phyloP scores from a whole-genome alignment of 2,888 invertebrate species.

The Heliconius ethilla region DNA sequence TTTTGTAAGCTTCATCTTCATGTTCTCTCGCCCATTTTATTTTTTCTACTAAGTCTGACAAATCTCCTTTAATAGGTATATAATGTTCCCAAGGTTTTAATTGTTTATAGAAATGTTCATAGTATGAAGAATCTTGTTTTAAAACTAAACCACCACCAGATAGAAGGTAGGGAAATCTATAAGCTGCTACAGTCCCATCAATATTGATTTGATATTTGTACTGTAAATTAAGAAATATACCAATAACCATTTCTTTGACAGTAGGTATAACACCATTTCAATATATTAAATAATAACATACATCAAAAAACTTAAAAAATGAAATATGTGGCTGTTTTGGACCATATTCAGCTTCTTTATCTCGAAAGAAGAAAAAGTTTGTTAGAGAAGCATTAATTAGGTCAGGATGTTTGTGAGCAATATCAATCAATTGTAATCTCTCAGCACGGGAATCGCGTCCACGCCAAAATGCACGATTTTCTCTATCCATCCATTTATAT shows the following conservation, averaged over 20 bases:
- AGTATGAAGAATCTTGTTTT: slow-evolving; percentile 96
- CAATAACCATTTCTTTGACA: slow-evolving; percentile 8
- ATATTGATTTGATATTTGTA: slow-evolving; percentile 97
- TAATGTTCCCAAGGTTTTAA: slow-evolving; percentile 90
- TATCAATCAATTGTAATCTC: slow-evolving; percentile 90
- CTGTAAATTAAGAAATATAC: slow-evolving; percentile 78
- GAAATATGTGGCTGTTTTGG: slow-evolving; percentile 92
- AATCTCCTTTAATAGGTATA: slow-evolving; percentile 89
- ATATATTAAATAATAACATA: slow-evolving; percentile 64
- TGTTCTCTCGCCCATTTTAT: slow-evolving; percentile 89
- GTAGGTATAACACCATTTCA: neutral
- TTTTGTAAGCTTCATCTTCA: slow-evolving; percentile 85
- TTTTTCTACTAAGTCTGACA: slow-evolving; percentile 90
- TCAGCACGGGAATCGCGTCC: slow-evolving; percentile 95
- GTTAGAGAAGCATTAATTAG: slow-evolving; percentile 95
- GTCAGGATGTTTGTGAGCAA: slow-evolving; percentile 86
- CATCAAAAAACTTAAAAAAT: slow-evolving; percentile 97
- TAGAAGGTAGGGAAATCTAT: slow-evolving; percentile 94
- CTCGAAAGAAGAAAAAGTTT: slow-evolving; percentile 96
- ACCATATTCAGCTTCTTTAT: slow-evolving; percentile 92
- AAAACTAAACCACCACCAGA: slow-evolving; percentile 93
- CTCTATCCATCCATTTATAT: slow-evolving; percentile 87
- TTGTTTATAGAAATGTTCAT: slow-evolving; percentile 95
- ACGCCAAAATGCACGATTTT: slow-evolving; percentile 92
- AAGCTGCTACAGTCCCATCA: slow-evolving; percentile 98